Evolutionary conservation across 2,113 vertebrate species (phyloP), one percentile per base, ranked within the genome.

Genomic region (Myrmophylax atrothorax): DNA sequence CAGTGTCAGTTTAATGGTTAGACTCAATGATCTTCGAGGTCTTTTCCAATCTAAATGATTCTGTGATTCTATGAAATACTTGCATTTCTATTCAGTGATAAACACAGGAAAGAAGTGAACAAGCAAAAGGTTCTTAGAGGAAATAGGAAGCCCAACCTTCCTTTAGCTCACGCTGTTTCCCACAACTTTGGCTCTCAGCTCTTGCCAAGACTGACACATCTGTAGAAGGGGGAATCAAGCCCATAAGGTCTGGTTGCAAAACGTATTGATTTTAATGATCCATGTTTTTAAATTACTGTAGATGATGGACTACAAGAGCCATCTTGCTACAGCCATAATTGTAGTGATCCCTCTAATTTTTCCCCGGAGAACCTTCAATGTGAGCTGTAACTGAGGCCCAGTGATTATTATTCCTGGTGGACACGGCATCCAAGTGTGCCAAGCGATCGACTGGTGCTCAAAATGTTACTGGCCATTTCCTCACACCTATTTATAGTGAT

Each of bases 251-350:
- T 94, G 70, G 28, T 3, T 93, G 89, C 69, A 95, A 38, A 26
- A 73, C 4, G 14, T 62, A 93, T 76, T 93, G 94, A 93, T 91
- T 85, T 84, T 91, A 94, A 79, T 82, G 64, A 93, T 79, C 67
- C 59, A 66, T 1, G 3, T 23, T 79, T 87, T 82, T 38, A 93
- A 75, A 91, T 91, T 46, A 70, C 74, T 50, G 46, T 50, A 50
- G 72, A 59, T 83, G 66, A 89, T 46, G 38, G 60, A 69, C 87
- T 93, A 62, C 63, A 82, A 87, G 6, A 91, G 29, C 14, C 70
- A 38, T 68, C 74, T 69, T 82, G 26, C 84, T 62, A 42, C 42
- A 87, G 78, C 46, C 55, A n/a, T 66, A 96, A 81, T 16, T 89
- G 77, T 24, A 88, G 66, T 26, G 79, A 68, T 33, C 72, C 1